Percentiles rank a stretch among this genome's conserved stretches.
Conservation (phyloP, 2,888 invertebrate species). For the Stomorhina lunata region DNA sequence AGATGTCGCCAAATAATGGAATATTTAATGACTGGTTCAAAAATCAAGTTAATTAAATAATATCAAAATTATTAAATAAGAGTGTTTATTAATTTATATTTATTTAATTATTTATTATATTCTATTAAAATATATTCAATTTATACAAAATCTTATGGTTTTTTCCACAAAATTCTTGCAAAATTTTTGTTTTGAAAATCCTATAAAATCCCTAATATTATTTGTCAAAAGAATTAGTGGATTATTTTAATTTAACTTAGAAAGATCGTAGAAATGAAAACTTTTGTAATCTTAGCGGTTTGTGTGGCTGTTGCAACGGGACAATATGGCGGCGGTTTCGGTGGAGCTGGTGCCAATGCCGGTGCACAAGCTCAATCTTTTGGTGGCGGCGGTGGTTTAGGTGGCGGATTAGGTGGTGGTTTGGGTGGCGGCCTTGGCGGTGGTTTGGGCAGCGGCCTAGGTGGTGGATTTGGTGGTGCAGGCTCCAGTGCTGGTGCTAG, state of each 20-base stretch:
- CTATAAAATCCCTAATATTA: conserved; percentile 63
- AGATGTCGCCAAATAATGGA: too few species aligned
- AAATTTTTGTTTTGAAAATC: not conserved
- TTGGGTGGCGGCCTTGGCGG: not conserved
- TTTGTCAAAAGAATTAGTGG: too few species aligned
- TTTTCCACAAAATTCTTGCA: not conserved
- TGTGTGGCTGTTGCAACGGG: conserved; percentile 68
- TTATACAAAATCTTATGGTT: too few species aligned
- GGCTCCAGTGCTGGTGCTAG: too few species aligned
- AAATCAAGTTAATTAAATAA: too few species aligned
- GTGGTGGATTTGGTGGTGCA: too few species aligned
- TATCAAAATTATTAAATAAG: too few species aligned
- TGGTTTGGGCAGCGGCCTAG: not conserved
- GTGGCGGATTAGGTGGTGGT: conserved; percentile 33
- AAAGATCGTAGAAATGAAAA: conserved; percentile 68
- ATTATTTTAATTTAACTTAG: not conserved
- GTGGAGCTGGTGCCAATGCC: conserved; percentile 45
- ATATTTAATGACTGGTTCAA: too few species aligned
- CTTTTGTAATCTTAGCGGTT: conserved; percentile 71
- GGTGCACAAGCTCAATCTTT: conserved; percentile 10
- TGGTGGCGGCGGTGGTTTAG: conserved; percentile 19
- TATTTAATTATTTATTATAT: too few species aligned
- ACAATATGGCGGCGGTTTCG: conserved; percentile 58
- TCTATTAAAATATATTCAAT: too few species aligned
- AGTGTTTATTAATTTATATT: too few species aligned